Evolutionary conservation across 2,888 invertebrate genomes (phyloP), one percentile per base, ranked within the genome.

Genomic region (Chrysolina americana): DNA sequence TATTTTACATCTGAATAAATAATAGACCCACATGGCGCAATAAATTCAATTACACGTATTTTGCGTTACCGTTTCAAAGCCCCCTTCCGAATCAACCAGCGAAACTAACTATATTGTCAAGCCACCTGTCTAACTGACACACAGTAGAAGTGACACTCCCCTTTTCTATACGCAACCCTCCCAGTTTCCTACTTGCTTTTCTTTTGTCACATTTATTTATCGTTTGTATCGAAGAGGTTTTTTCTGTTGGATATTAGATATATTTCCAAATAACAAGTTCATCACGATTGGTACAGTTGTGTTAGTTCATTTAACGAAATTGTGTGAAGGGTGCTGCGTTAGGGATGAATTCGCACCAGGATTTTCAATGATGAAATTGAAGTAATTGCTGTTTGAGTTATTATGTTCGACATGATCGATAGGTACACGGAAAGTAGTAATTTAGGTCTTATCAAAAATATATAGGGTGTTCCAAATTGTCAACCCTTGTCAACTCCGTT

Each of bases 101-200:
- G 85, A 83, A 84, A 83, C 85, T 84, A 86, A 86, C 85, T 83
- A 85, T 85, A 83, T 84, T 83, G 84, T 85, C 85, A 83, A 82
- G 79, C 85, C 85, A 85, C 85, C 85, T 85, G 85, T 84, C 85
- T 79, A 70, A 65, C 72, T 82, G 83, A 82, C 83, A 81, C 79
- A 81, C 76, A 81, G 74, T 79, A 77, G 75, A 80, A 78, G 76
- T 81, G 81, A 82, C 81, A 80, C 81, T 76, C 81, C 81, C 81
- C 76, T 79, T 66, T 48, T 62, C 65, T 73, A 69, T 68, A 66
- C 53, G 73, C 70, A 74, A 75, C 76, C 75, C 76, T 77, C 41
- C 68, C 65, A 71, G 69, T 74, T 64, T 71, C 56, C 64, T 59
- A 74, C 68, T 73, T 70, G 53, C 65, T 73, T 73, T n/a, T 68